Evolutionary conservation across 2,888 invertebrate species (phyloP).

Genomic region (Eristalis arbustorum): DNA sequence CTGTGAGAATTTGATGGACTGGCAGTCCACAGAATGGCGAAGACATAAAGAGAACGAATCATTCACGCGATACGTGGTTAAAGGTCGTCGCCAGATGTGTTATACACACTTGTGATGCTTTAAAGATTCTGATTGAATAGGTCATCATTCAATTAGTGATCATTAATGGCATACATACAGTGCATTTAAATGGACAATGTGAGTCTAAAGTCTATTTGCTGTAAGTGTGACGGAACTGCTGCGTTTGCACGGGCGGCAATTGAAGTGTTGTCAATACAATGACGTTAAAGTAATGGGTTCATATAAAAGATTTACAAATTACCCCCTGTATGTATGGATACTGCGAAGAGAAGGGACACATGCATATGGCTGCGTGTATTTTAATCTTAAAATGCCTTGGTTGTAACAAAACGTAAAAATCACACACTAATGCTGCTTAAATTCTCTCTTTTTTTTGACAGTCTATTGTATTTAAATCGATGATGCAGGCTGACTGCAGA

Average conservation of each 20-base stretch:
- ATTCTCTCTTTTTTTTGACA: too few species aligned
- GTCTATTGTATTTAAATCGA: too few species aligned
- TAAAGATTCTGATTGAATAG: conserved; percentile 57
- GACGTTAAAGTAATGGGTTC: background rate
- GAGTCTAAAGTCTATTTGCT: background rate
- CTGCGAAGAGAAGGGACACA: too few species aligned
- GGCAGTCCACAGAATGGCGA: background rate
- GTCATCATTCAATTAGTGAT: conserved; percentile 64
- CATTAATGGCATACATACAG: conserved; percentile 53
- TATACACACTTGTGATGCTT: conserved; percentile 24
- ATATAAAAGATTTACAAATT: background rate
- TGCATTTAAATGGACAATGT: conserved; percentile 20
- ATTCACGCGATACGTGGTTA: conserved; percentile 3
- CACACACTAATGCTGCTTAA: too few species aligned
- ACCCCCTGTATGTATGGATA: background rate
- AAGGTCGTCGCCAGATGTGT: conserved; percentile 18
- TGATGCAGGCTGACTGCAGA: too few species aligned
- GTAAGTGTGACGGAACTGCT: background rate
- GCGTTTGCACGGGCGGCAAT: background rate
- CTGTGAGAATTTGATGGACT: background rate
- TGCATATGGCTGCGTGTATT: too few species aligned
- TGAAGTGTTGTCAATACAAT: background rate
- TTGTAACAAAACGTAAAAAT: too few species aligned
- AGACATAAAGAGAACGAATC: background rate
- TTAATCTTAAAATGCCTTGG: too few species aligned